Evolutionary conservation across 2,113 vertebrate species (phyloP), one percentile per base, ranked within the genome.

Genomic region (Peromyscus polionotus): DNA sequence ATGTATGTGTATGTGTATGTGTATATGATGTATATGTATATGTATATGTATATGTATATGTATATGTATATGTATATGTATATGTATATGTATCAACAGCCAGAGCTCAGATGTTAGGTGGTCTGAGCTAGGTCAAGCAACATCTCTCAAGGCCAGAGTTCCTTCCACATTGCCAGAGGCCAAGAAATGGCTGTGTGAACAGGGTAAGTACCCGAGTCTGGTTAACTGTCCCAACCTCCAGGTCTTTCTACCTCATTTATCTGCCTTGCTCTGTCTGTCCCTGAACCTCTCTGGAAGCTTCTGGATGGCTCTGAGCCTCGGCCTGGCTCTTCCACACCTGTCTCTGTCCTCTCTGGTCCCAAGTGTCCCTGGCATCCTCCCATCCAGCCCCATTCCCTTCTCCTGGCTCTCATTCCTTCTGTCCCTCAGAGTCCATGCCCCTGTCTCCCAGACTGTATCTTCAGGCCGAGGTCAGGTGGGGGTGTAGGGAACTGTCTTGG

Each of bases 321-420:
- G 42, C 19, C 51, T 68, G 39, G 17, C 63, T 36, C 42, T 88
- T 68, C 86, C 90, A 19, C 6, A 1, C 11, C 5, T 83, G 13
- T 33, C 33, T 75, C 45, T 7, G 36, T 20, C 63, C 48, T n/a
- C 33, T 11, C 75, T 67, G 33, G 31, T 61, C 20, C 63, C 48
- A 4, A 4, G 4, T 6, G 0, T 59, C 33, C 57, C 33, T 75
- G 6, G 28, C 26, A 65, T 36, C 6, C 12, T 45, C 59, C n/a
- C 5, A 1, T 61, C 3, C 28, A 17, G 0, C 4, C 3, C 67
- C 9, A 31, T 0, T 5, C 2, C n/a, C 33, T 28, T 45, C 26
- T 67, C 67, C 72, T 33, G 6, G 2, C 54, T 94, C 80, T 9
- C 39, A 0, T 14, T 20, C 86, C 68, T 42, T 68, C 51, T 72